Base-by-base conservation (phyloP, 2,113 vertebrate genomes). In the Ictidomys tridecemlineatus region DNA sequence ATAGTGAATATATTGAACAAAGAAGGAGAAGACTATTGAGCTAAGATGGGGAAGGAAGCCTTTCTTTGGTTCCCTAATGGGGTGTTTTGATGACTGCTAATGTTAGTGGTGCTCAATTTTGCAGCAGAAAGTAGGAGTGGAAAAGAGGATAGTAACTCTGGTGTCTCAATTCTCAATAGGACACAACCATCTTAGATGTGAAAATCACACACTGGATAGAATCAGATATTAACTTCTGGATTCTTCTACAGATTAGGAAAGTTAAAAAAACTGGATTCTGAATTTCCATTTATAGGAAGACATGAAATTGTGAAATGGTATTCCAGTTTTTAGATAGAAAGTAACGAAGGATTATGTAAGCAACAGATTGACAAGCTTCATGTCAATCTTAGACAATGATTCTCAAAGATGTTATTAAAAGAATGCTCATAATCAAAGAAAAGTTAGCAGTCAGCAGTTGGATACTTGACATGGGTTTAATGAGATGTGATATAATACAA, bases 1-100 rank as follows among this genome's bases (percentile, higher is more conserved):
- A 74, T 91, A 85, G 42, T 20, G 48, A 96, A 91, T 86, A 87
- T 91, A 88, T 56, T 86, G 91, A 95, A 96, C 89, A 95, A 95
- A 92, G 84, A 92, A 84, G 65, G 85, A 76, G 94, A 92, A 24
- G 34, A 87, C 65, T 30, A 5, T 79, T 92, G 80, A 92, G 51
- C 58, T 61, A 76, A 97, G 45, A 72, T 92, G 26, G 51, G 11
- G 45, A 91, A 79, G 9, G 42, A 28, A 69, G 30, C 3, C 42
- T 95, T 95, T 94, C 84, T 96, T 88, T 92, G 67, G 28, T 94
- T 95, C 61, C 61, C 58, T 84, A 92, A 76, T 67, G 87, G 79
- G 42, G 14, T 94, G 24, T 92, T 96, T 94, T 92, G 58, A 89
- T 96, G 37, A 86, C 79, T 85, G 34, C 48, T 86, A 39, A 86